Conservation (phyloP, 2,888 invertebrate genomes). For the Uloborus plumipes region DNA sequence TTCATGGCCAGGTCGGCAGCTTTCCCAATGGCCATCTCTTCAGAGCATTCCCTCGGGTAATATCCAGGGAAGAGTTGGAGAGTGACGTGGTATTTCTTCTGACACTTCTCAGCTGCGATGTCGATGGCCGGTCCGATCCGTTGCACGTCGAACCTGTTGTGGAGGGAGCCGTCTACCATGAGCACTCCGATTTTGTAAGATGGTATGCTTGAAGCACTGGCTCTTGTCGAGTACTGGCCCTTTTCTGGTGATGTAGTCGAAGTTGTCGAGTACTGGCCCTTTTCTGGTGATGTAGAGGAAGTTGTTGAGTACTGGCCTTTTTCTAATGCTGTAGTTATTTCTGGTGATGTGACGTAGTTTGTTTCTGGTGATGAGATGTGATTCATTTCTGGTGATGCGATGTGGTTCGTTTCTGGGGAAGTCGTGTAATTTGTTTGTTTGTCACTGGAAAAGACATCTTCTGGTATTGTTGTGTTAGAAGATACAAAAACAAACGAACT, state of each 20-base stretch:
- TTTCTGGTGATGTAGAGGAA: neutral
- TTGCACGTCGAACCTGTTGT: slow-evolving; percentile 65
- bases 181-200: slow-evolving; percentile 64
- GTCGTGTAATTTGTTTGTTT: neutral
- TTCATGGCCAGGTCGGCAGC: slow-evolving; percentile 60
- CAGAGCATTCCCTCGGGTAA: slow-evolving; percentile 63
- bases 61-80: slow-evolving; percentile 57
- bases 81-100: slow-evolving; percentile 25
- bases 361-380: neutral
- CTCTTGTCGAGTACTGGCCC: neutral
- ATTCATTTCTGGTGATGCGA: neutral
- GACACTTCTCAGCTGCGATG: slow-evolving; percentile 63
- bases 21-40: slow-evolving; percentile 63
- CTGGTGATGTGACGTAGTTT: neutral
- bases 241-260: neutral
- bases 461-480: too few species aligned
- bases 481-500: too few species aligned
- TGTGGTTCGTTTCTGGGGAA: neutral
- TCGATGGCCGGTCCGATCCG: slow-evolving; percentile 66
- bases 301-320: too few species aligned
- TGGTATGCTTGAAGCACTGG: neutral
- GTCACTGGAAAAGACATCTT: neutral
- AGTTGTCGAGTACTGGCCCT: too few species aligned
- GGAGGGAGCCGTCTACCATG: slow-evolving; percentile 60
- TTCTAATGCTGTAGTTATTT: neutral